These are phyloP conservation scores for Alligator mississippiensis DNA, from an alignment of 2,113 vertebrate species.

Conservation along the genomic window DNA sequence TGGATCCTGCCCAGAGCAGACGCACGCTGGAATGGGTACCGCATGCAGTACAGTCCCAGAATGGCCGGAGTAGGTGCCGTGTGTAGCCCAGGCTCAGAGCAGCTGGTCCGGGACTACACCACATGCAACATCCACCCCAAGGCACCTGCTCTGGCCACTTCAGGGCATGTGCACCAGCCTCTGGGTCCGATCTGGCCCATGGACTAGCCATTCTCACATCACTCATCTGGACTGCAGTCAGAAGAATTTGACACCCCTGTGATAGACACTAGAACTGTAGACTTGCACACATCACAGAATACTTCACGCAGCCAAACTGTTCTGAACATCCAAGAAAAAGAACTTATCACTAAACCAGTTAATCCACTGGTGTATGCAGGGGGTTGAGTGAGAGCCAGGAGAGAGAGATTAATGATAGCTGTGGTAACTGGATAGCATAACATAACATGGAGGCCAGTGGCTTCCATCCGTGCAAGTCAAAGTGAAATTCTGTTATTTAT, in stretches of 20 bases:
- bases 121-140: too few species aligned
- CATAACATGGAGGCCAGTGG: background rate
- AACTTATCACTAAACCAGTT: background rate
- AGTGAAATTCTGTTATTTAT: background rate
- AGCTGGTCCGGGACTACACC: too few species aligned
- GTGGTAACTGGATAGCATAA: accelerated
- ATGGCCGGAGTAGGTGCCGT: too few species aligned
- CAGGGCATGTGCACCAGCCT: too few species aligned
- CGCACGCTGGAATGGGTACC: too few species aligned
- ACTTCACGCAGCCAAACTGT: background rate
- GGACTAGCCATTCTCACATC: too few species aligned
- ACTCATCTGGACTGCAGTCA: too few species aligned
- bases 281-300: background rate
- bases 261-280: background rate
- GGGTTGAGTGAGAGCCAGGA: background rate
- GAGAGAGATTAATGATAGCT: background rate
- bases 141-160: too few species aligned
- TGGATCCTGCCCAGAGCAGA: too few species aligned
- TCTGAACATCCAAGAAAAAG: background rate
- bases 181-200: too few species aligned
- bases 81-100: too few species aligned
- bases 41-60: too few species aligned
- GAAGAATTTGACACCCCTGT: background rate
- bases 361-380: background rate
- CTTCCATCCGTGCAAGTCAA: background rate